Evolutionary conservation across 2,888 invertebrate genomes (phyloP), one percentile per base, ranked within the genome.

Genomic region (Metopia argyrocephala): DNA sequence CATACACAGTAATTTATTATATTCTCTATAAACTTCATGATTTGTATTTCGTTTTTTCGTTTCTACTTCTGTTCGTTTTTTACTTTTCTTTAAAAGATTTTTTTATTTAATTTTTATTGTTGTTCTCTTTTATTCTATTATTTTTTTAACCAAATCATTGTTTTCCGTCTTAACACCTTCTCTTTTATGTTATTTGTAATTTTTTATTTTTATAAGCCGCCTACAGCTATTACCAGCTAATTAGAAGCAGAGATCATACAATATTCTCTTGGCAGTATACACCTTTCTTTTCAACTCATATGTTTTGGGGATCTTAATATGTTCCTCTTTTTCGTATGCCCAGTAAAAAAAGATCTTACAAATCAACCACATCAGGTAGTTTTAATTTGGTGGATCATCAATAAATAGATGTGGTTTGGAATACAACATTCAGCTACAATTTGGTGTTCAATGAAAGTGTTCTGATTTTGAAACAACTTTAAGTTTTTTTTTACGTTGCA

Each of bases 151-250:
- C 38, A 68, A 76, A 76, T 78, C 76, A 74, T 69, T 66, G 74
- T 69, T 73, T 69, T 76, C 54, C 76, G 74, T 78, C 74, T 76
- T 78, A 74, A 74, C 65, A 78, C 69, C 54, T 74, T 74, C 38
- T 38, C 31, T 38, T 38, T 38, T 38, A 38, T 12, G 38, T 3
- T 12, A 3, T 38, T 38, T n/a, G n/a, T n/a, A n/a, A n/a, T n/a
- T 70, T 70, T 59, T 70, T 70, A 31, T 31, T 59, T 70, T 59
- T 52, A 31, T 31, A 56, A 7, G 27, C 54, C n/a, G 20, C 25
- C 23, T 28, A 68, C 45, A 68, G 68, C 20, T 9, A 15, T 15
- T 38, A 2, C 15, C 15, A 38, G 38, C 38, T 38, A 38, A 38
- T 38, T 38, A 38, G 38, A 12, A 38, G 9, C 15, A 38, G 15